phyloP scores from a whole-genome alignment of 2,113 vertebrate genomes.

The Hypocryptadius cinnamomeus region DNA sequence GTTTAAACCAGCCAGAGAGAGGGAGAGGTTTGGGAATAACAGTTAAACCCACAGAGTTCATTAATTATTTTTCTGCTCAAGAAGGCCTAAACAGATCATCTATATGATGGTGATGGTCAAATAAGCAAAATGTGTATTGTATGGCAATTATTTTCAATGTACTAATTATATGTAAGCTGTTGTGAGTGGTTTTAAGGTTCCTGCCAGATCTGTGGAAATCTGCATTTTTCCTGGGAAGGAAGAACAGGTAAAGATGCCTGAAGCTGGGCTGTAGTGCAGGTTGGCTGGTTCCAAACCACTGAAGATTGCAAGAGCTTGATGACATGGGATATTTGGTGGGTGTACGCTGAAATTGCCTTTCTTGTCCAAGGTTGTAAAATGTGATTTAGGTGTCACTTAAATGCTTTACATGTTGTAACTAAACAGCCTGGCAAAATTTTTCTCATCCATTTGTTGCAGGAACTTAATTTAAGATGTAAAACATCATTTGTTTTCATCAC shows the following conservation, averaged over 20 bases:
- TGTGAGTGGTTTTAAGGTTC: background rate
- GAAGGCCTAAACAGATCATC: background rate
- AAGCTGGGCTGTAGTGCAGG: background rate
- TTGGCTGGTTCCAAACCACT: background rate
- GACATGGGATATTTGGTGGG: background rate
- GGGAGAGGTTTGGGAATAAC: background rate
- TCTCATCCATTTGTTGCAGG: background rate
- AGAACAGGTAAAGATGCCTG: background rate
- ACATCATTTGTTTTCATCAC: background rate
- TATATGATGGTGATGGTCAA: background rate
- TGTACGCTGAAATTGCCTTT: background rate
- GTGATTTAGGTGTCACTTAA: slow-evolving; percentile 20
- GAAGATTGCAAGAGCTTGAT: background rate
- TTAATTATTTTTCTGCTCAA: background rate
- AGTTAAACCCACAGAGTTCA: background rate
- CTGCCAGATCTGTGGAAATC: background rate
- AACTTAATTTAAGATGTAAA: background rate
- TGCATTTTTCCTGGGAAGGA: background rate
- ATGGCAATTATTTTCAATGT: background rate
- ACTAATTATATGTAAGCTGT: background rate
- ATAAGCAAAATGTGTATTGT: background rate
- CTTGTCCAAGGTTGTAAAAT: background rate
- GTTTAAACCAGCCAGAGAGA: background rate
- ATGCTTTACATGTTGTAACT: background rate
- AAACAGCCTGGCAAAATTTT: slow-evolving; percentile 1